Percentiles rank a stretch among this genome's conserved stretches.
These are phyloP conservation scores for Dusona sp. DNA, from an alignment of 2,888 invertebrate species.

Conservation along the genomic window DNA sequence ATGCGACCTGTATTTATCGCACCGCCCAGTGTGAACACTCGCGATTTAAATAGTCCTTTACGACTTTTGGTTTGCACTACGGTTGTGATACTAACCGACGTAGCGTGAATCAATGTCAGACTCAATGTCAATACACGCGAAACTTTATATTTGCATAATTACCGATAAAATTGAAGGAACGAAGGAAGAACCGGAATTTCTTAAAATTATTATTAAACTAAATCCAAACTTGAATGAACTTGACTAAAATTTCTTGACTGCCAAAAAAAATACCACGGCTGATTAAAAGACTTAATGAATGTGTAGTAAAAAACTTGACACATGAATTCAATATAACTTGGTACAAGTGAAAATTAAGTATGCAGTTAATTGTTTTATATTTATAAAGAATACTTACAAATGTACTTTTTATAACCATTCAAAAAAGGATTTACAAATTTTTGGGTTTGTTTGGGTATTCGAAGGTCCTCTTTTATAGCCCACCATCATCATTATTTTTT, in stretches of 20 bases:
- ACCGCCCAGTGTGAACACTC: constrained; percentile 55
- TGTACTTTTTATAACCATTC: too few species aligned
- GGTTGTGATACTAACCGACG: constrained; percentile 27
- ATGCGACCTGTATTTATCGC: constrained; percentile 67
- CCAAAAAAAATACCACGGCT: neutral
- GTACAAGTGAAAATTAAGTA: neutral
- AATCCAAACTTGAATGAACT: neutral
- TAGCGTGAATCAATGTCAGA: constrained; percentile 1
- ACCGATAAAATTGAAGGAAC: neutral
- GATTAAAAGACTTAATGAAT: neutral
- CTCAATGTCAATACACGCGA: neutral
- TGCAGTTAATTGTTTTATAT: neutral
- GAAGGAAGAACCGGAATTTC: neutral
- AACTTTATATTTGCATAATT: neutral
- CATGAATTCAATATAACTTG: too few species aligned
- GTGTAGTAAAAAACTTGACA: neutral
- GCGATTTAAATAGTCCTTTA: constrained; percentile 36
- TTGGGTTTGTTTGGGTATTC: too few species aligned
- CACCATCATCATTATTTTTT: too few species aligned
- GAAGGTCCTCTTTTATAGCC: neutral
- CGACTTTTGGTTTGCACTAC: constrained; percentile 32
- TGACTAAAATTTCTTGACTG: neutral
- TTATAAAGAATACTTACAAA: neutral
- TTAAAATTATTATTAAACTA: neutral
- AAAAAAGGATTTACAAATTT: too few species aligned